Evolutionary conservation across 2,113 vertebrate species (phyloP).

Genomic region (Anguilla japonica): DNA sequence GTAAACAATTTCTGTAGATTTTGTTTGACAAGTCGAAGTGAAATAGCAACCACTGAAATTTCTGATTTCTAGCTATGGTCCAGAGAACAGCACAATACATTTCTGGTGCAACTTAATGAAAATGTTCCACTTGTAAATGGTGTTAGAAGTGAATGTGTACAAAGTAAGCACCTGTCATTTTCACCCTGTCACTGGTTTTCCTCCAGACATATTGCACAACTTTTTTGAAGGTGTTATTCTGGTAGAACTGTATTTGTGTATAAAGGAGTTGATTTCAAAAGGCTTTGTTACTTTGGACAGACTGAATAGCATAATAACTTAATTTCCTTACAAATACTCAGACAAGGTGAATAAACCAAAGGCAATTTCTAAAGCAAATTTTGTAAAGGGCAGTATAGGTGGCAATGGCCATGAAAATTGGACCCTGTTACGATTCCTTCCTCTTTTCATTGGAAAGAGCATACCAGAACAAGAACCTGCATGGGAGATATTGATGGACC

Average conservation of each 20-base stretch:
- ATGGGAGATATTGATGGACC: constrained; percentile 24
- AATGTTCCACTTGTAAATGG: constrained; percentile 21
- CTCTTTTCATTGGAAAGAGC: constrained; percentile 23
- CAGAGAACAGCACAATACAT: constrained; percentile 16
- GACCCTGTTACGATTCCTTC: constrained; percentile 27
- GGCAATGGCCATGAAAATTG: constrained; percentile 30
- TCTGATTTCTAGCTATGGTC: constrained; percentile 19
- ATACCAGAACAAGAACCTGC: constrained; percentile 33
- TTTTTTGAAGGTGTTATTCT: constrained; percentile 20
- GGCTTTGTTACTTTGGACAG: constrained; percentile 1
- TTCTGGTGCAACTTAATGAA: constrained; percentile 12
- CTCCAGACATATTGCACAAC: constrained; percentile 32
- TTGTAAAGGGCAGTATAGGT: background rate
- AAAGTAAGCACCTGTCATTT: constrained; percentile 33
- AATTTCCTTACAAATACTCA: constrained; percentile 25
- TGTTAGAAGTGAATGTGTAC: constrained; percentile 31
- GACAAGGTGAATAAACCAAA: constrained; percentile 17
- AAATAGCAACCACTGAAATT: background rate
- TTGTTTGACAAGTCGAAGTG: background rate
- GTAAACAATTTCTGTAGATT: constrained; percentile 26
- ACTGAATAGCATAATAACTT: constrained; percentile 14
- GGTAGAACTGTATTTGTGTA: constrained; percentile 13
- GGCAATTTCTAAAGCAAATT: background rate
- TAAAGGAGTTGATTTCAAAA: constrained; percentile 22
- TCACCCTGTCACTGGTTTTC: constrained; percentile 25